Percentiles rank a stretch among this genome's conserved stretches.
phyloP scores from a whole-genome alignment of 53 echinoderm and acorn worm genomes.

The Arbacia lixula region DNA sequence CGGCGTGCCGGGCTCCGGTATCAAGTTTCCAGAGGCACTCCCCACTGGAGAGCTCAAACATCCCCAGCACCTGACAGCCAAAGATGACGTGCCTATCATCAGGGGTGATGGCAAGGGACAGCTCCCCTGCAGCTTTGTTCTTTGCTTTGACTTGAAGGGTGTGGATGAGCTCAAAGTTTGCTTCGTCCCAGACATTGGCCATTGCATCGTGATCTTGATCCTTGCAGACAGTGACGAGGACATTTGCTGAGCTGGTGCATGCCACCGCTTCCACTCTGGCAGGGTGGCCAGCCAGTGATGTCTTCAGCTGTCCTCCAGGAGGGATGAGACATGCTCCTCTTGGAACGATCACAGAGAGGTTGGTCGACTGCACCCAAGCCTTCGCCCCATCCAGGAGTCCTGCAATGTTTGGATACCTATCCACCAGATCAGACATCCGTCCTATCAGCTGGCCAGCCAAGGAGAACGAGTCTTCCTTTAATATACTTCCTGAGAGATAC shows the following conservation, averaged over 20 bases:
- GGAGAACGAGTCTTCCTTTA: conserved; percentile 78
- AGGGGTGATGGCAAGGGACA: conserved; percentile 54
- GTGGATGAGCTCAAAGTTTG: conserved; percentile 75
- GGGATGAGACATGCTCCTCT: conserved; percentile 78
- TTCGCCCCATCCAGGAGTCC: conserved; percentile 63
- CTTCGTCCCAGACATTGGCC: conserved; percentile 81
- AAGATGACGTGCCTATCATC: conserved; percentile 65
- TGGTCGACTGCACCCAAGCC: conserved; percentile 61
- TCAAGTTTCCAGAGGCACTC: conserved; percentile 68
- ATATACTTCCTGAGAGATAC: conserved; percentile 80
- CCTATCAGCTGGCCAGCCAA: conserved; percentile 86
- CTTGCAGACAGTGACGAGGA: conserved; percentile 76
- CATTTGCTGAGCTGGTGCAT: conserved; percentile 57
- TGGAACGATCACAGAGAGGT: conserved; percentile 69
- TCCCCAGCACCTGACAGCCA: conserved; percentile 63
- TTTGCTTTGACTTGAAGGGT: conserved; percentile 62
- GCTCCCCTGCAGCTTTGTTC: conserved; percentile 25
- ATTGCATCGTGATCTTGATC: conserved; percentile 68
- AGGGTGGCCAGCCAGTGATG: conserved; percentile 84
- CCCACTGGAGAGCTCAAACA: conserved; percentile 77
- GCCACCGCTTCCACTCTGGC: conserved; percentile 68
- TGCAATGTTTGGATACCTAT: conserved; percentile 52
- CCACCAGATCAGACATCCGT: conserved; percentile 64
- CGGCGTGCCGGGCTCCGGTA: conserved; percentile 46
- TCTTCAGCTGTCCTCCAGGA: conserved; percentile 85